Conservation (phyloP, 2,113 vertebrate genomes). For the Elephas maximus region DNA sequence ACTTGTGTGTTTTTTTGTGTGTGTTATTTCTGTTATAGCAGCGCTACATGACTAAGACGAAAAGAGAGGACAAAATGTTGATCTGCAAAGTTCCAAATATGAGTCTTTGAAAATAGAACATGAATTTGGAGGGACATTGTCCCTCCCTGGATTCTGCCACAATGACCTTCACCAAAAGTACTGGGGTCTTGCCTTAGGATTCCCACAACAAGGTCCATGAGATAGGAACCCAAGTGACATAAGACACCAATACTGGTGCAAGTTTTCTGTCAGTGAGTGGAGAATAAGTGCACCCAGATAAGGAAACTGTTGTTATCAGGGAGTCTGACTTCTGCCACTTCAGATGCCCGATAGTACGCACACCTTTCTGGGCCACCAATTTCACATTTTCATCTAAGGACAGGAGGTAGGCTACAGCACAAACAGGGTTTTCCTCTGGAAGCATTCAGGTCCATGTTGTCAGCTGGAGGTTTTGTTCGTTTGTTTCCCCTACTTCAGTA, state of each 20-base stretch:
- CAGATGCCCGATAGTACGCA: not conserved
- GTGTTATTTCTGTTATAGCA: too few species aligned
- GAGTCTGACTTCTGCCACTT: not conserved
- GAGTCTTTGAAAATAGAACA: conserved; percentile 1
- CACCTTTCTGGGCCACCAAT: not conserved
- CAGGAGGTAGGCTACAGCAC: not conserved
- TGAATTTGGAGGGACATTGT: not conserved
- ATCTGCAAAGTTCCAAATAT: not conserved
- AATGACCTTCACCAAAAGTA: not conserved
- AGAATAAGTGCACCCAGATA: not conserved
- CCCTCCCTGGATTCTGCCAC: not conserved
- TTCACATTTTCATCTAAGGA: conserved; percentile 1
- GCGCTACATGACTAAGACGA: too few species aligned
- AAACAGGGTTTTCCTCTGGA: not conserved
- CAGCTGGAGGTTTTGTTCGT: not conserved
- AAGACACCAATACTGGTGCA: not conserved
- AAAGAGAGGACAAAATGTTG: not conserved
- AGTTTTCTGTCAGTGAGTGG: not conserved
- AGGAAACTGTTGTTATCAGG: not conserved
- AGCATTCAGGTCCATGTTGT: not conserved
- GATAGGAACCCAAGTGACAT: not conserved
- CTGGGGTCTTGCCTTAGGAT: not conserved
- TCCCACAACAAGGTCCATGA: not conserved
- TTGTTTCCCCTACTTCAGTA: not conserved
- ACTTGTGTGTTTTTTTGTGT: too few species aligned